Evolutionary conservation across 2,888 invertebrate genomes (phyloP).

Genomic region (Athrips mouffetella): DNA sequence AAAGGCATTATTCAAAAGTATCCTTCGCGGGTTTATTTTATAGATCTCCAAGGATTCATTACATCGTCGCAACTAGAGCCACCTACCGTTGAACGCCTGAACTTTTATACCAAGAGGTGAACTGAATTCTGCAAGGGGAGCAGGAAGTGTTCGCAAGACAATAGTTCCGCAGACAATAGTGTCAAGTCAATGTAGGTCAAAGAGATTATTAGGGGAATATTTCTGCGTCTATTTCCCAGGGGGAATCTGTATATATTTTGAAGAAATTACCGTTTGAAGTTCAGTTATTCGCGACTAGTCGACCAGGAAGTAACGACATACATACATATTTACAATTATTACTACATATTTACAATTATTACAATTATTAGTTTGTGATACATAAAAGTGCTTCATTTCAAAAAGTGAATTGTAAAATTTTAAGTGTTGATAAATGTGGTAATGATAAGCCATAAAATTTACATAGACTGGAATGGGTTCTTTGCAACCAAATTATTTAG

Average conservation of each 20-base stretch:
- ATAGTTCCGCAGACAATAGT: constrained; percentile 58
- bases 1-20: too few relatives aligned
- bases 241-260: constrained; percentile 66
- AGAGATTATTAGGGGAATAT: constrained; percentile 43
- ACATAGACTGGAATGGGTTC: too few relatives aligned
- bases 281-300: constrained; percentile 58
- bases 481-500: too few relatives aligned
- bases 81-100: constrained; percentile 42
- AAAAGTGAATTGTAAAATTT: background rate
- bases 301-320: constrained; percentile 61
- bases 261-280: constrained; percentile 39
- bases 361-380: constrained; percentile 21
- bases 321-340: too few relatives aligned
- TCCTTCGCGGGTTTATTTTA: too few relatives aligned
- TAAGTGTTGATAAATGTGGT: background rate
- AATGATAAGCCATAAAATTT: background rate
- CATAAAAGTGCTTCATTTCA: background rate
- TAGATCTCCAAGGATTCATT: too few relatives aligned
- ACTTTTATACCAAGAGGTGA: constrained; percentile 34
- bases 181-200: constrained; percentile 46
- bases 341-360: too few relatives aligned
- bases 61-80: constrained; percentile 29
- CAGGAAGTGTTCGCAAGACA: constrained; percentile 61
- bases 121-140: constrained; percentile 45
- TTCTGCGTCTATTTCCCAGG: constrained; percentile 37